Evolutionary conservation across 2,888 invertebrate species (phyloP), one percentile per base, ranked within the genome.

Genomic region (Melieria picta): DNA sequence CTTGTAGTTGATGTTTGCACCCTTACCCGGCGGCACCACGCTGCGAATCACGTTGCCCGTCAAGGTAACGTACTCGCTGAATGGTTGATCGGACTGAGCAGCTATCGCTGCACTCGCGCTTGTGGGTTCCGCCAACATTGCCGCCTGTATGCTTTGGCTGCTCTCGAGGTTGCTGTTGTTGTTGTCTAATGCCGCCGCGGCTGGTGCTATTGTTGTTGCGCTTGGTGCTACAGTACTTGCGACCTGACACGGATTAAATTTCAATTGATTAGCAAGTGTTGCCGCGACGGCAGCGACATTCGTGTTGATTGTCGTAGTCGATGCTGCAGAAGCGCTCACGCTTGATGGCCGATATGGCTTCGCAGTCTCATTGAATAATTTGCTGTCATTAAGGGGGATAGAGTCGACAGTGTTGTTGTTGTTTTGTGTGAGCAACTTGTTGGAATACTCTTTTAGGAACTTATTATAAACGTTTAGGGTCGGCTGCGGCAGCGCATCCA

Each of bases 21-120:
- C 86, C 82, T 87, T 87, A 80, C 87, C 87, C 74, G 87, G 86
- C 73, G 87, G 84, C 77, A 84, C 82, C 75, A 87, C 87, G 77
- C 87, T 87, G 77, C 85, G 83, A 75, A 87, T 87, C 73, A 87
- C 84, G 76, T 85, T 86, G 75, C 87, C 87, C 72, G 86, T 83
- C 64, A 86, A 77, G 69, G 87, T 87, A 67, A 86, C 84, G 77
- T 87, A 87, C 75, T 84, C 83, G 16, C 67, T 61, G 72, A 87
- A 87, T 47, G 84, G 82, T 72, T 85, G 85, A 72, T 83, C 82
- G 60, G 72, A 62, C 61, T 69, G 72, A 55, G 72, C 71, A 68
- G 72, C 61, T 56, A 58, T 7, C n/a, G 68, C 11, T 45, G 47
- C 42, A 45, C 50, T 50, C 30, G 30, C 30, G 30, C 2, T 30